Evolutionary conservation across 2,888 invertebrate genomes (phyloP).

Genomic region (Standfussiana lucernea): DNA sequence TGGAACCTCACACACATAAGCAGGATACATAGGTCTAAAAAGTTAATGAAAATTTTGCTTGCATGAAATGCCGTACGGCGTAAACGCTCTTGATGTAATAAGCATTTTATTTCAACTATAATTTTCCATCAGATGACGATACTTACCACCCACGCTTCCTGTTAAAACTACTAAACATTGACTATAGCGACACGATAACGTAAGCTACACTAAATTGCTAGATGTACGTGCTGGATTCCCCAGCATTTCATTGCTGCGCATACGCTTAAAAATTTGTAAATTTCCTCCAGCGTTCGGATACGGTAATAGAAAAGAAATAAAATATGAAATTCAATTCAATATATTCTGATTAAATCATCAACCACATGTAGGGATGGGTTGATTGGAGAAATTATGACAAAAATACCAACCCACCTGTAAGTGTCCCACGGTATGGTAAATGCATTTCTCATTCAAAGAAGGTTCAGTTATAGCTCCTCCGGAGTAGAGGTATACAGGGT

Average conservation of each 20-base stretch:
- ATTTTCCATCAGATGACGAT: too few relatives aligned
- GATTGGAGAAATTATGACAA: neutral
- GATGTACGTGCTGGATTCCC: neutral
- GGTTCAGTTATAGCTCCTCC: too few relatives aligned
- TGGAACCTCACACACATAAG: too few relatives aligned
- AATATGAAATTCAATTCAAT: constrained; percentile 34
- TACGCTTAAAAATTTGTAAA: constrained; percentile 4
- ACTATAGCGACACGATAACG: neutral
- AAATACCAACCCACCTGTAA: neutral
- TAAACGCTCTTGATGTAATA: too few relatives aligned
- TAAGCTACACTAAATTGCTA: neutral
- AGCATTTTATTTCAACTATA: too few relatives aligned
- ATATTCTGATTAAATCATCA: constrained; percentile 33
- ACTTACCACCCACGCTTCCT: neutral
- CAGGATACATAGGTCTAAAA: too few relatives aligned
- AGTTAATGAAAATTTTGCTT: too few relatives aligned
- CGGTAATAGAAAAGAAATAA: constrained; percentile 33
- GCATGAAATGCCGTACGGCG: too few relatives aligned
- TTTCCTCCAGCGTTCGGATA: neutral
- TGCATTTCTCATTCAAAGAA: neutral
- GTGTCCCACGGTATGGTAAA: neutral
- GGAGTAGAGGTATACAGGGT: too few relatives aligned
- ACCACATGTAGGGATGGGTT: neutral
- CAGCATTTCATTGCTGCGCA: neutral
- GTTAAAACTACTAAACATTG: neutral